phyloP scores from a whole-genome alignment of 2,113 vertebrate species.

The Lophius piscatorius region DNA sequence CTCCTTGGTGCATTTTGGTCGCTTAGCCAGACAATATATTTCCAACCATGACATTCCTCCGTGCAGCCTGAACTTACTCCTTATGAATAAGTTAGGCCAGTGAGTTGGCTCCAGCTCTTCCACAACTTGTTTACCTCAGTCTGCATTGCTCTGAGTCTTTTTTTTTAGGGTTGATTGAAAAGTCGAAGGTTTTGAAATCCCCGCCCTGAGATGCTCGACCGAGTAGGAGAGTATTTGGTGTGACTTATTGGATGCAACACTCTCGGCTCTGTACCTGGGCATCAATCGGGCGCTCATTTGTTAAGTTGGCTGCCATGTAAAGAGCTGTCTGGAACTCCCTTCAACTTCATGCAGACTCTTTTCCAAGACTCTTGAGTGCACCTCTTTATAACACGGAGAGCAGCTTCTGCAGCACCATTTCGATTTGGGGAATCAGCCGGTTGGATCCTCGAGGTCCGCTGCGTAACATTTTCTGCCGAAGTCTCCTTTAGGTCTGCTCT shows the following conservation, averaged over 20 bases:
- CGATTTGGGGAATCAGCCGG: not conserved
- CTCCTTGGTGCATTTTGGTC: not conserved
- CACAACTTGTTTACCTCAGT: not conserved
- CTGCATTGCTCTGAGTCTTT: not conserved
- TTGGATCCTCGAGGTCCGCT: conserved; percentile 1
- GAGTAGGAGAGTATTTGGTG: not conserved
- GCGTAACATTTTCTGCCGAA: not conserved
- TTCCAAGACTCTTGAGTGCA: not conserved
- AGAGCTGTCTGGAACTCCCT: not conserved
- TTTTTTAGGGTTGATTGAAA: not conserved
- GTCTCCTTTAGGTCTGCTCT: not conserved
- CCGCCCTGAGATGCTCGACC: not conserved
- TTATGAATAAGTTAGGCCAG: no score
- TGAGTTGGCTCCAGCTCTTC: not conserved
- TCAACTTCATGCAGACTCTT: not conserved
- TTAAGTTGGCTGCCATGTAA: not conserved
- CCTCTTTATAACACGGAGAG: not conserved
- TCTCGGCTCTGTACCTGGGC: not conserved
- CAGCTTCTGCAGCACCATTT: conserved; percentile 12
- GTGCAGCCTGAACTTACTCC: no score
- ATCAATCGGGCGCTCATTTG: conserved; percentile 11
- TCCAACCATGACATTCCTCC: not conserved
- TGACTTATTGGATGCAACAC: not conserved
- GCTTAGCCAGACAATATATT: not conserved
- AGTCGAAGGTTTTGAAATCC: not conserved